phyloP scores from a whole-genome alignment of 2,113 vertebrate genomes.

The Boleophthalmus pectinirostris region DNA sequence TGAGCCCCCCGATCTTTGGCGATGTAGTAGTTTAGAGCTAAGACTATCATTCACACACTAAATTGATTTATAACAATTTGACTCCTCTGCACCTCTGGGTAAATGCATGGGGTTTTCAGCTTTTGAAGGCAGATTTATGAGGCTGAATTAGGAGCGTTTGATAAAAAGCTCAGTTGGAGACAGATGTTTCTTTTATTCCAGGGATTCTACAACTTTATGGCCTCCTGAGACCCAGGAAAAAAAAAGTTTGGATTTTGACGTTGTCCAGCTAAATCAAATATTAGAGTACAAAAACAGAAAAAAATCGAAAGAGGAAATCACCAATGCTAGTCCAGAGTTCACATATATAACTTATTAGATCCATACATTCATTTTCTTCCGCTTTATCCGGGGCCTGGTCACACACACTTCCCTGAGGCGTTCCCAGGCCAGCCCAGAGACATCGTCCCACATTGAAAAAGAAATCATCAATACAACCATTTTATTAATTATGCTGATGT shows the following conservation, averaged over 20 bases:
- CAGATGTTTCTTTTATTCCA: slow-evolving; percentile 31
- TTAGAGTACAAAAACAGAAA: background rate
- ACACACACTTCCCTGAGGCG: too few relatives aligned
- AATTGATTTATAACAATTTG: slow-evolving; percentile 63
- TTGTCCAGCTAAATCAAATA: background rate
- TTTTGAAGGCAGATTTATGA: slow-evolving; percentile 29
- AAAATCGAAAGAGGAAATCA: too few relatives aligned
- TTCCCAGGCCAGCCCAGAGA: too few relatives aligned
- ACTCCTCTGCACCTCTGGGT: slow-evolving; percentile 38
- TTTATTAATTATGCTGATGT: background rate
- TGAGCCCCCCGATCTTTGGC: slow-evolving; percentile 52
- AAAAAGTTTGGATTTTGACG: background rate
- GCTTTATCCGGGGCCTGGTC: too few relatives aligned
- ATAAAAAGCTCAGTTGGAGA: slow-evolving; percentile 17
- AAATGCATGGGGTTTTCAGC: slow-evolving; percentile 30
- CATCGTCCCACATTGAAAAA: too few relatives aligned
- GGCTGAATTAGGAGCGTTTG: slow-evolving; percentile 20
- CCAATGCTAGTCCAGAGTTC: too few relatives aligned
- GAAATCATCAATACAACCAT: too few relatives aligned
- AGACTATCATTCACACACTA: slow-evolving; percentile 57
- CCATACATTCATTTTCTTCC: too few relatives aligned
- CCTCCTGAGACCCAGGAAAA: background rate
- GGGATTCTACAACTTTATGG: background rate
- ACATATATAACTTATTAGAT: too few relatives aligned
- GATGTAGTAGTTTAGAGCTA: slow-evolving; percentile 51